Evolutionary conservation across 2,888 invertebrate species (phyloP).

Genomic region (Agriopis aurantiaria): DNA sequence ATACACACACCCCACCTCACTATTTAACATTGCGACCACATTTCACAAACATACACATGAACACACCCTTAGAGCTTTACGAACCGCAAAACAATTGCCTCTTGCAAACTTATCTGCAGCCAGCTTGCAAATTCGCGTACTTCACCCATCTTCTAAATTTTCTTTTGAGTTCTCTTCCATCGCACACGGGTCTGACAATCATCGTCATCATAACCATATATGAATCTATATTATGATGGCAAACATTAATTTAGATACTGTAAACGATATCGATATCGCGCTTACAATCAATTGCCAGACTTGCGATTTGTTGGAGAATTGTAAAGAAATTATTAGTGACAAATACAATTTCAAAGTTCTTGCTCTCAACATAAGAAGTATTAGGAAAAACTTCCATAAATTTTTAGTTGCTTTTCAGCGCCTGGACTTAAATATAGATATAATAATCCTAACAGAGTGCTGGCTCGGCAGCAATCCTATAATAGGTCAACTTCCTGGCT

Average conservation of each 20-base stretch:
- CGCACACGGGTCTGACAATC: not conserved
- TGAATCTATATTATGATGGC: not conserved
- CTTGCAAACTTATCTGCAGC: too few relatives aligned
- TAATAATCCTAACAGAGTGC: slow-evolving; percentile 6
- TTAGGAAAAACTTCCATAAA: not conserved
- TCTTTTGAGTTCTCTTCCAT: not conserved
- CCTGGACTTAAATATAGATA: not conserved
- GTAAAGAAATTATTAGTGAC: not conserved
- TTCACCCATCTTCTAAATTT: not conserved
- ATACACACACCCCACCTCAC: too few relatives aligned
- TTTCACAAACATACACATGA: too few relatives aligned
- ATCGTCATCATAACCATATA: too few relatives aligned
- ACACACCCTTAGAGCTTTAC: too few relatives aligned
- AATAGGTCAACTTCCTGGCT: slow-evolving; percentile 4
- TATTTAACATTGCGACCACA: too few relatives aligned
- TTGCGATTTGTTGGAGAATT: not conserved
- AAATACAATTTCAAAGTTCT: slow-evolving; percentile 1
- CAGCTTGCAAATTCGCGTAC: too few relatives aligned
- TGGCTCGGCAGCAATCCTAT: slow-evolving; percentile 1
- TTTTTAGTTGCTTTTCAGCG: slow-evolving; percentile 3
- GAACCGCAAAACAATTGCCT: too few relatives aligned
- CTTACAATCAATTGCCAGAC: not conserved
- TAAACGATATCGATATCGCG: slow-evolving; percentile 1
- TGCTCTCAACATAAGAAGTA: not conserved
- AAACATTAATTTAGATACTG: slow-evolving; percentile 4